Evolutionary conservation across 1,140 invertebrate genomes (phyloP).

Genomic region (Cherax destructor): DNA sequence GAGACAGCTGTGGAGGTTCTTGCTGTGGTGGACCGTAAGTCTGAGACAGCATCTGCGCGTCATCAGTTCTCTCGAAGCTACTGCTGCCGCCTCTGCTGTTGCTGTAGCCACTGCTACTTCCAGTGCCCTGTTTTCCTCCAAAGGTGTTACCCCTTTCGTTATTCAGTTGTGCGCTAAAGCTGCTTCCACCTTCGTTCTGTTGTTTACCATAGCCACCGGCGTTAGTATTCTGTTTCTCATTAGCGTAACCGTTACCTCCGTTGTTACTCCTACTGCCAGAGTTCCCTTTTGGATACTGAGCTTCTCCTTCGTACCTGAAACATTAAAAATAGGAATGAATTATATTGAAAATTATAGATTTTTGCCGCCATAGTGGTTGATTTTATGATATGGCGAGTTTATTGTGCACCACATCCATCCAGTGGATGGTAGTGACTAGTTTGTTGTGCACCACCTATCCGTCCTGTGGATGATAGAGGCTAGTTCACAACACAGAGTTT

Average conservation of each 20-base stretch:
- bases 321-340: not conserved
- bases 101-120: conserved; percentile 16
- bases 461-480: too few species aligned
- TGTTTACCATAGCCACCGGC: not conserved
- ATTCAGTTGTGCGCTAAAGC: conserved; percentile 11
- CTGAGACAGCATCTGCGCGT: conserved; percentile 5
- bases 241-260: not conserved
- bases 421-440: too few species aligned
- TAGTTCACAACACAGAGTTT: too few species aligned
- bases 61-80: not conserved
- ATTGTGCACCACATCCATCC: too few species aligned
- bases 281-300: conserved; percentile 40
- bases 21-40: not conserved
- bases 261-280: not conserved
- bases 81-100: not conserved
- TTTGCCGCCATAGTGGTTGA: too few species aligned
- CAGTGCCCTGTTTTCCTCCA: not conserved
- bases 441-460: too few species aligned
- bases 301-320: conserved; percentile 57
- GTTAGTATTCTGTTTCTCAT: not conserved
- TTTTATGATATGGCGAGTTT: too few species aligned
- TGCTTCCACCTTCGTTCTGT: not conserved
- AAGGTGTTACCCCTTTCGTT: not conserved
- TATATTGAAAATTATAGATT: too few species aligned
- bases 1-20: not conserved